Evolutionary conservation across 2,113 vertebrate species (phyloP).

Genomic region (Ascaphus truei): DNA sequence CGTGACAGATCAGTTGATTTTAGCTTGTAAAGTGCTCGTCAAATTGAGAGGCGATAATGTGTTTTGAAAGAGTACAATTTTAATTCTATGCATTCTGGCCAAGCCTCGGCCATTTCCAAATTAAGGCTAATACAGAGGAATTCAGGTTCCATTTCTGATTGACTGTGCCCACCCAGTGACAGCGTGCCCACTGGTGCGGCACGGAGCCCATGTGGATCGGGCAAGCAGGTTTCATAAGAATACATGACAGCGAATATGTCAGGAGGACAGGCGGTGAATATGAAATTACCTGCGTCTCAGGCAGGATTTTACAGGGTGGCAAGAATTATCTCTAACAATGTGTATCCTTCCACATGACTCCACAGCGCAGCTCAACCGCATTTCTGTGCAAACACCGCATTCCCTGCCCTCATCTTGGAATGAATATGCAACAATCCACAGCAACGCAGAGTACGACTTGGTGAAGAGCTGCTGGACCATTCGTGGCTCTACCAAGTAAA

Average conservation of each 20-base stretch:
- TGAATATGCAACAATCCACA: not conserved
- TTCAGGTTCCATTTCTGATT: slow-evolving; percentile 3
- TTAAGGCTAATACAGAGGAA: slow-evolving; percentile 23
- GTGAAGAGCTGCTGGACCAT: no score
- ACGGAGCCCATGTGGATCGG: slow-evolving; percentile 36
- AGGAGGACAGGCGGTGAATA: slow-evolving; percentile 31
- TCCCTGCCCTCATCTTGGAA: not conserved
- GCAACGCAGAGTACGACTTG: not conserved
- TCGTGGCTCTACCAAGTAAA: no score
- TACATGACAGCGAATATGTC: slow-evolving; percentile 19
- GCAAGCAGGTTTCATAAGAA: slow-evolving; percentile 39
- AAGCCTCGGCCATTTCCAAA: slow-evolving; percentile 2
- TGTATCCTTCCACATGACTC: slow-evolving; percentile 25
- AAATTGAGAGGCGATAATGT: slow-evolving; percentile 12
- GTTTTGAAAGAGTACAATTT: slow-evolving; percentile 15
- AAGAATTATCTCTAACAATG: slow-evolving; percentile 9
- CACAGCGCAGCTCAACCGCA: slow-evolving; percentile 1
- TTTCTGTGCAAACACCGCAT: not conserved
- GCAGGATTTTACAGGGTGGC: slow-evolving; percentile 4
- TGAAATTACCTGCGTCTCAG: slow-evolving; percentile 26
- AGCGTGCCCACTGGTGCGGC: slow-evolving; percentile 48
- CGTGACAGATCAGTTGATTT: slow-evolving; percentile 62
- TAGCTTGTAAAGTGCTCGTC: slow-evolving; percentile 30
- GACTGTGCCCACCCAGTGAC: slow-evolving; percentile 42
- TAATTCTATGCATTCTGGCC: slow-evolving; percentile 36